phyloP scores from a whole-genome alignment of 53 echinoderm and acorn worm species.

The Luidia sarsii region DNA sequence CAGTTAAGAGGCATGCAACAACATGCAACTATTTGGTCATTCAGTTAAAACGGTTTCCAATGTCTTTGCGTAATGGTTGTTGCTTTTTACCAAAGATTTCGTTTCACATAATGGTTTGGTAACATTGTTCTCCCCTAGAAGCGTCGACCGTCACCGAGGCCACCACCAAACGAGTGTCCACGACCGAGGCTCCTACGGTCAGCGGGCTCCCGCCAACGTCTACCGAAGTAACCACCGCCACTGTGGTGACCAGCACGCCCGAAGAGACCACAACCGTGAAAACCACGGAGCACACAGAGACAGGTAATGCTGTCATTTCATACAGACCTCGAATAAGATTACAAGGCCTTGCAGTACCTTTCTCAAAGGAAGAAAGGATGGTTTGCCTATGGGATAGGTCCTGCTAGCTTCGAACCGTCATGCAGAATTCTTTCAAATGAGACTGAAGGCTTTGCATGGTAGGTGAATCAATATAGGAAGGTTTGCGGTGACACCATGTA shows the following conservation, averaged over 20 bases:
- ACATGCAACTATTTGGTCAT: not conserved
- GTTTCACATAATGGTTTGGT: not conserved
- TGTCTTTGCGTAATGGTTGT: not conserved
- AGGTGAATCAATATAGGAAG: too few species aligned
- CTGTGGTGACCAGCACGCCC: not conserved
- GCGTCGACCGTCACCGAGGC: not conserved
- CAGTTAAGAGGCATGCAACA: not conserved
- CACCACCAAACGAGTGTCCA: not conserved
- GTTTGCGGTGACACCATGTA: too few species aligned
- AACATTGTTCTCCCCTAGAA: not conserved
- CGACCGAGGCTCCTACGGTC: not conserved
- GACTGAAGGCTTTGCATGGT: too few species aligned
- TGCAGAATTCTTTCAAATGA: not conserved
- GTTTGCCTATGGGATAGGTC: not conserved
- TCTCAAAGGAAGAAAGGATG: not conserved
- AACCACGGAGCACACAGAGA: not conserved
- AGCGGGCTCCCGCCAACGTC: not conserved
- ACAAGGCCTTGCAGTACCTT: not conserved
- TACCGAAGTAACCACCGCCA: not conserved
- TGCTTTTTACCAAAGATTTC: not conserved
- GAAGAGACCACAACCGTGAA: not conserved
- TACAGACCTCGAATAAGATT: not conserved
- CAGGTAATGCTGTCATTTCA: not conserved
- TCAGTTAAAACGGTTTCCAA: not conserved
- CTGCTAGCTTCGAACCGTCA: not conserved